Evolutionary conservation across 2,888 invertebrate genomes (phyloP), one percentile per base, ranked within the genome.

Genomic region (Oscheius sp.): DNA sequence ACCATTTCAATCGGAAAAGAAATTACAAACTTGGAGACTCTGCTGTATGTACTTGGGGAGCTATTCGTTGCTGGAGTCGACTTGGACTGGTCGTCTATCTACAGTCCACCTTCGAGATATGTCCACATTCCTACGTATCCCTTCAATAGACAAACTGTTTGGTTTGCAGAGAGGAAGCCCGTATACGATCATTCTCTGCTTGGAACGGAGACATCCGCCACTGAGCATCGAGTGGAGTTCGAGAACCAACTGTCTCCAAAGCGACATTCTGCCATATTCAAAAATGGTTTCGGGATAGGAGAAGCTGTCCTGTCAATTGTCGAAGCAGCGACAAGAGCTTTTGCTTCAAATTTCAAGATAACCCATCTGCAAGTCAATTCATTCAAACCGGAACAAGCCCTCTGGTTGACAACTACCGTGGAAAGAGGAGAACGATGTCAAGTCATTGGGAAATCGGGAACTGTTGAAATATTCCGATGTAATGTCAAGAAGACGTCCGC

Each of bases 161-260:
- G 85, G 85, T 75, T 78, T 52, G 76, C 76, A 25, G 75, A 79
- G 23, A 73, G 76, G 16, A 56, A 52, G 27, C 74, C 75, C 13
- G 69, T 77, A 2, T 75, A 83, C 46, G 85, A 86, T 41, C 83
- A 86, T 59, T 76, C 77, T 58, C 63, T 86, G 13, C 69, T 85
- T 21, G 86, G 86, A 59, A 83, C 80, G 18, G 53, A 77, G 25
- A 72, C 74, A 7, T 71, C 73, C 9, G 68, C 74, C 53, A 68
- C 61, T 1, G 79, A 80, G 2, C 41, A 73, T 0, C 12, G 13
- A 0, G 41, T 76, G 9, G 68, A 63, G 9, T 76, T 82, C 59
- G 79, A 79, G 52, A 83, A 82, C 46, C 69, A 73, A 43, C 56
- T 84, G 0, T 77, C 80, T 9, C 72, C 74, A 27, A 61, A 76